phyloP scores from a whole-genome alignment of 2,888 invertebrate species.

The Tortrix viridana region DNA sequence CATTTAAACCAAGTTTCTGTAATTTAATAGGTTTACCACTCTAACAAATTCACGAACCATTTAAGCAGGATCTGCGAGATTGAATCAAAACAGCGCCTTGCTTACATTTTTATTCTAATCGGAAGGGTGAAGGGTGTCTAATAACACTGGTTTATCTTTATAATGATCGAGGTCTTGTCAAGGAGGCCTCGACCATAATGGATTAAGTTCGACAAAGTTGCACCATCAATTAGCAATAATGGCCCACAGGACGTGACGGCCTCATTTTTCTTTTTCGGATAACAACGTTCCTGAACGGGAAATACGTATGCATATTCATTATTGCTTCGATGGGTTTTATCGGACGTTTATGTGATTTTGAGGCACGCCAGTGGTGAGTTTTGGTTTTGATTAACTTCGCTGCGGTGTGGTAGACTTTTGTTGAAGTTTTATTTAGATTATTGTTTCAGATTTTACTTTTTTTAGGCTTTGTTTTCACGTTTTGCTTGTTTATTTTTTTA shows the following conservation, averaged over 20 bases:
- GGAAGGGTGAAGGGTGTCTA: constrained; percentile 33
- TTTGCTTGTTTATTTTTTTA: too few relatives aligned
- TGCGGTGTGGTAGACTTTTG: too few relatives aligned
- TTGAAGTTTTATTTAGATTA: too few relatives aligned
- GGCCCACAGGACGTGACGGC: constrained; percentile 38
- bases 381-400: not conserved
- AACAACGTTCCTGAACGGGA: constrained; percentile 14
- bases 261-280: constrained; percentile 37
- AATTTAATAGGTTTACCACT: constrained; percentile 35
- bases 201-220: constrained; percentile 43
- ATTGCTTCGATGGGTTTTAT: constrained; percentile 10
- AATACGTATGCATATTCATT: constrained; percentile 25
- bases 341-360: not conserved
- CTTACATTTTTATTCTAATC: constrained; percentile 13
- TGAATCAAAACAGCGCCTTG: not conserved
- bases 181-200: constrained; percentile 27
- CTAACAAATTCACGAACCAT: constrained; percentile 4
- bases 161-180: constrained; percentile 39
- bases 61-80: constrained; percentile 7
- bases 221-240: constrained; percentile 74
- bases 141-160: constrained; percentile 37
- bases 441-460: too few relatives aligned
- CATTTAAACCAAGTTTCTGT: constrained; percentile 32
- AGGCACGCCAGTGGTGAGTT: too few relatives aligned
- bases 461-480: too few relatives aligned